Evolutionary conservation across 2,888 invertebrate genomes (phyloP), one percentile per base, ranked within the genome.

Genomic region (Diarsia dahlii): DNA sequence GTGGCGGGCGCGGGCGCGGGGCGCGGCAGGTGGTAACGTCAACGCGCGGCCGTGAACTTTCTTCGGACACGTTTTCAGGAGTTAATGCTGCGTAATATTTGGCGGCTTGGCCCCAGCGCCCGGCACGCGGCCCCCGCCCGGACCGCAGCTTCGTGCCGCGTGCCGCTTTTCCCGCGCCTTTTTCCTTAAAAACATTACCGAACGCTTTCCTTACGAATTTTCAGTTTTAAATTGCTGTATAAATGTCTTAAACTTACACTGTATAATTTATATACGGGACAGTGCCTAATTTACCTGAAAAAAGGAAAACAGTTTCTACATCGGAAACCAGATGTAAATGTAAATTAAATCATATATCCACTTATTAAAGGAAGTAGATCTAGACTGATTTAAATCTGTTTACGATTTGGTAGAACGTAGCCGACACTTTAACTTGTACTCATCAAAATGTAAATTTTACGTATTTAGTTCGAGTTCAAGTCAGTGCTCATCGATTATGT

Each of bases 31-130:
- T 91, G 92, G 92, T 89, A 91, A 92, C 96, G 97, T 96, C 96
- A 96, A 97, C 94, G 96, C 93, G 96, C 97, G 97, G 93, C 97
- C 97, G 93, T 97, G 96, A 97, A 97, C 97, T 96, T 97, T 96
- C 96, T 96, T 95, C 94, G 95, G 95, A 94, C 96, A 96, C 95
- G 95, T 96, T 96, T 96, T 96, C 96, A 96, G 96, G 95, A 95
- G 92, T 93, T 91, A 94, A 91, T 94, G 92, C 95, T 95, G 95
- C 96, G 96, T 95, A 96, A 94, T 95, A 94, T 92, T 93, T 94
- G 92, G 94, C 93, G 92, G 92, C 92, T 92, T 90, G 67, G 92
- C 94, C 93, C 90, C 92, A 89, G 90, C 91, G 8, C 93, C 93
- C 78, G 50, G 48, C 48, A 6, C 39, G 39, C 39, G 39, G 90